phyloP scores from a whole-genome alignment of 2,888 invertebrate genomes.

The Crocallis elinguaria region DNA sequence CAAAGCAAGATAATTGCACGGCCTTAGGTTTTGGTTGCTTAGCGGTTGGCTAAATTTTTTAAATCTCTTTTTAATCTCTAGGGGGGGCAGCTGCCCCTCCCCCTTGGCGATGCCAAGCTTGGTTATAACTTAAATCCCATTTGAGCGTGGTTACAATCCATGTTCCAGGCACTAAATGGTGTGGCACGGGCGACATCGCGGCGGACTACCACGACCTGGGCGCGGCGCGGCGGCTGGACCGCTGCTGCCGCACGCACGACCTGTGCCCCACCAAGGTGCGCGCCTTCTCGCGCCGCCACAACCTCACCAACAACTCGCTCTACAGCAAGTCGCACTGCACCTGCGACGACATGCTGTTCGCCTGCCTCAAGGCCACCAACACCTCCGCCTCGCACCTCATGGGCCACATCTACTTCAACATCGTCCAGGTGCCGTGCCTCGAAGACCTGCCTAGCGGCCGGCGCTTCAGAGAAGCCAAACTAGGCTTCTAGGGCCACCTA shows the following conservation, averaged over 20 bases:
- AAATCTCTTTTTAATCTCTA: too few species aligned
- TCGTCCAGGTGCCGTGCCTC: slow-evolving; percentile 90
- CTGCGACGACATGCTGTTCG: slow-evolving; percentile 93
- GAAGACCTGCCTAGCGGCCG: slow-evolving; percentile 80
- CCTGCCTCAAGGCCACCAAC: slow-evolving; percentile 90
- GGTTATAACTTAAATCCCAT: too few species aligned
- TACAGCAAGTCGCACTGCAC: slow-evolving; percentile 95
- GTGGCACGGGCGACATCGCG: slow-evolving; percentile 95
- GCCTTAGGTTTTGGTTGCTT: too few species aligned
- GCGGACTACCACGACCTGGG: slow-evolving; percentile 94
- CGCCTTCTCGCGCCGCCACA: slow-evolving; percentile 89
- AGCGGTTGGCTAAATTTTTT: too few species aligned
- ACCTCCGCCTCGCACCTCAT: slow-evolving; percentile 90
- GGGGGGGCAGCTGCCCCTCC: too few species aligned
- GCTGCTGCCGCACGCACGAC: slow-evolving; percentile 96
- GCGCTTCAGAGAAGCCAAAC: slow-evolving; percentile 79
- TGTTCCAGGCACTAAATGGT: slow-evolving; percentile 94
- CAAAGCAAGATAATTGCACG: too few species aligned
- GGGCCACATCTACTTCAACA: slow-evolving; percentile 94
- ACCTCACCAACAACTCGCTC: slow-evolving; percentile 92
- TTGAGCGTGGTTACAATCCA: background rate
- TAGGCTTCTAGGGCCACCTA: slow-evolving; percentile 76
- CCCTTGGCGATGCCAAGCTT: too few species aligned
- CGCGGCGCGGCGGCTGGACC: slow-evolving; percentile 88
- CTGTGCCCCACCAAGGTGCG: slow-evolving; percentile 93